Conservation (phyloP, 2,113 vertebrate genomes). For the Cervus canadensis region DNA sequence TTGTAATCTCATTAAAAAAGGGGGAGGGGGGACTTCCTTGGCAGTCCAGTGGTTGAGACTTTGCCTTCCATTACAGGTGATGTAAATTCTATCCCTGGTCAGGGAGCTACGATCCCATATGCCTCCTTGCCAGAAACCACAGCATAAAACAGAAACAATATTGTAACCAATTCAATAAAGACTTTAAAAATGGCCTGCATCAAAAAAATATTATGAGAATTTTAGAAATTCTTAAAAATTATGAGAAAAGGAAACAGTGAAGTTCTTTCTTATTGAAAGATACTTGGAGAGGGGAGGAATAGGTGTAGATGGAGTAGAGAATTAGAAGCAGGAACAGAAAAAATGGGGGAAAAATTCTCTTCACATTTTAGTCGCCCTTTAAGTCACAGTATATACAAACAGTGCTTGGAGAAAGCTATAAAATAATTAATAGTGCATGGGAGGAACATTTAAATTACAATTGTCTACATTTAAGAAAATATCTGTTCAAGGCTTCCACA, state of each 20-base stretch:
- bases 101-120: neutral
- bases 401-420: conserved; percentile 43
- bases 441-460: conserved; percentile 64
- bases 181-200: neutral
- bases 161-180: neutral
- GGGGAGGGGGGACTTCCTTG: neutral
- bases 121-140: neutral
- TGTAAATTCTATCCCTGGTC: neutral
- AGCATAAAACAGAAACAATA: neutral
- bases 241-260: neutral
- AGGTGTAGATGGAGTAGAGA: neutral
- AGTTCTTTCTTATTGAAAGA: neutral
- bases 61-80: neutral
- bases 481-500: conserved; percentile 37
- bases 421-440: conserved; percentile 57
- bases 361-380: conserved; percentile 25
- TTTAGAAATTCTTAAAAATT: neutral
- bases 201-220: neutral
- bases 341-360: neutral
- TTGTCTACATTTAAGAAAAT: conserved; percentile 66
- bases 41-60: neutral
- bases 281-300: neutral
- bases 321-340: neutral
- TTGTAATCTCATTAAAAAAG: neutral
- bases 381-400: conserved; percentile 10